Percentiles rank a stretch among this genome's conserved stretches.
Evolutionary conservation across 2,113 vertebrate genomes (phyloP).

Genomic region (Ophiodon elongatus): DNA sequence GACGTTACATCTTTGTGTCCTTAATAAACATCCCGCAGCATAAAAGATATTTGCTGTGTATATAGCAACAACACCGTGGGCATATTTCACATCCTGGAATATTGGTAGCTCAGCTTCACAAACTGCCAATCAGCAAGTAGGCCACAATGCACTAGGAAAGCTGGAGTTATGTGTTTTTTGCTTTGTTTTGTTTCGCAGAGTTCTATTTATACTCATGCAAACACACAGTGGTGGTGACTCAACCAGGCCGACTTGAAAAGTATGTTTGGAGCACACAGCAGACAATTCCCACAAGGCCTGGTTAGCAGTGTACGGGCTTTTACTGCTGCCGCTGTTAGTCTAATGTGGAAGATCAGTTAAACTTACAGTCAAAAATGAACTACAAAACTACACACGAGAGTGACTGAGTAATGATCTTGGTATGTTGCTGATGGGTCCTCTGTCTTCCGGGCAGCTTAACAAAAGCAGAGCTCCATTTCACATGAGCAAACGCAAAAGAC

Average conservation of each 20-base stretch:
- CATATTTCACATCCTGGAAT: slow-evolving; percentile 35
- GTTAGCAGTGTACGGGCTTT: slow-evolving; percentile 15
- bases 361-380: neutral
- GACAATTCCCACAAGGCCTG: slow-evolving; percentile 57
- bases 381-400: neutral
- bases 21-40: slow-evolving; percentile 12
- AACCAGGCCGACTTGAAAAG: slow-evolving; percentile 74
- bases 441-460: neutral
- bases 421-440: neutral
- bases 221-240: slow-evolving; percentile 69
- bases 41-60: slow-evolving; percentile 29
- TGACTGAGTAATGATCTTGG: neutral
- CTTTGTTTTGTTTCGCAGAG: slow-evolving; percentile 11
- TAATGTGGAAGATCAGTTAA: slow-evolving; percentile 16
- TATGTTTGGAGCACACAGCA: slow-evolving; percentile 56
- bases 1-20: slow-evolving; percentile 1
- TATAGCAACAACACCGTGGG: slow-evolving; percentile 31
- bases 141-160: slow-evolving; percentile 51
- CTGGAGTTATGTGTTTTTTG: slow-evolving; percentile 19
- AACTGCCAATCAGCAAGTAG: slow-evolving; percentile 71
- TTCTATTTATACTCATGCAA: slow-evolving; percentile 74
- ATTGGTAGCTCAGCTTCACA: slow-evolving; percentile 15
- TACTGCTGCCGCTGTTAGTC: neutral
- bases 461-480: neutral
- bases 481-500: neutral